These are phyloP conservation scores for Yponomeuta evonymella DNA, from an alignment of 2,888 invertebrate species.

Conservation along the genomic window DNA sequence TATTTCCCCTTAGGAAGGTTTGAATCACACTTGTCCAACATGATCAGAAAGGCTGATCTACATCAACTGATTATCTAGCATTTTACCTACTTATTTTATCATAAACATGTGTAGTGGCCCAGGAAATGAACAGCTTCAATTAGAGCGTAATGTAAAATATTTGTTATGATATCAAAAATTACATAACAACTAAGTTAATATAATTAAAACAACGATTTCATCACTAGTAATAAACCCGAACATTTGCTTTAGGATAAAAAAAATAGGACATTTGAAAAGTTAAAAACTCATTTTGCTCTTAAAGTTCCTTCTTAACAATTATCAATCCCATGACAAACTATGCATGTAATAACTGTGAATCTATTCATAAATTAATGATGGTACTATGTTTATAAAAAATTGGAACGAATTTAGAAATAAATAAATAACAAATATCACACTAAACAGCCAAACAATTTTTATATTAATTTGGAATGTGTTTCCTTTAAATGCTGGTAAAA, in stretches of 20 bases:
- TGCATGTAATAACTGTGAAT: not conserved
- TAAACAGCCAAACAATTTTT: slow-evolving; percentile 30
- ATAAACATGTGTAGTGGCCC: not conserved
- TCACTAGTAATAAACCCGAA: not conserved
- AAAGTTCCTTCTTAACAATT: not conserved
- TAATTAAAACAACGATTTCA: not conserved
- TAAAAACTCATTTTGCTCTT: too few relatives aligned
- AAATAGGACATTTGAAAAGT: too few relatives aligned
- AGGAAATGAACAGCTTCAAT: too few relatives aligned
- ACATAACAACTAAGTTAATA: not conserved
- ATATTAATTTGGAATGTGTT: slow-evolving; percentile 67
- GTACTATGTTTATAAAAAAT: not conserved
- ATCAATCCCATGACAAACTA: not conserved
- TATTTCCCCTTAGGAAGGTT: too few relatives aligned
- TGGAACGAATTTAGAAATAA: not conserved
- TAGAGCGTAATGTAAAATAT: not conserved
- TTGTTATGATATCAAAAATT: not conserved
- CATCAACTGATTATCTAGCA: too few relatives aligned
- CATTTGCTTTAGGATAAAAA: too few relatives aligned
- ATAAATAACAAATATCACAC: not conserved
- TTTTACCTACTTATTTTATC: not conserved
- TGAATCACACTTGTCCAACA: too few relatives aligned
- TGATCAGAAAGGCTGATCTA: too few relatives aligned
- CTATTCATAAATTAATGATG: not conserved
- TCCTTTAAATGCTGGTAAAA: slow-evolving; percentile 43